These are phyloP conservation scores for Drosophila malerkotliana DNA, from an alignment of 1,140 invertebrate species.

Conservation along the genomic window DNA sequence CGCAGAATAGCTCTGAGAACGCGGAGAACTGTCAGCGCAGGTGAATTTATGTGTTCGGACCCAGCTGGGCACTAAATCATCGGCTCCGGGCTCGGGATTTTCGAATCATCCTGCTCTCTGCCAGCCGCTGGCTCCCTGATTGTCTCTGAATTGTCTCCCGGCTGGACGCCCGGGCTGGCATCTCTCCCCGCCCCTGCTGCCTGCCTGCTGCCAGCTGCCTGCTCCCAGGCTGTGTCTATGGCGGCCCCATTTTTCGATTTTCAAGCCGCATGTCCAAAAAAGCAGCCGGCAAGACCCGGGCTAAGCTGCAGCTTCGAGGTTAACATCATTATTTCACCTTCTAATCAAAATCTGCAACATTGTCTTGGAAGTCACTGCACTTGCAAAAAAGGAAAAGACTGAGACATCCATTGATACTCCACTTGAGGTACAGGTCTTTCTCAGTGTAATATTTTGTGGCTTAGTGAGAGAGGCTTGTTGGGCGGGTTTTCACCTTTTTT, in stretches of 20 bases:
- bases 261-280: slow-evolving; percentile 32
- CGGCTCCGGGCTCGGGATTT: slow-evolving; percentile 23
- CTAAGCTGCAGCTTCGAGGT: slow-evolving; percentile 45
- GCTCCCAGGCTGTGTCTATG: slow-evolving; percentile 59
- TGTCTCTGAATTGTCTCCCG: slow-evolving; percentile 18
- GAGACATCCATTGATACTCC: neutral
- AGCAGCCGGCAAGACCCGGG: slow-evolving; percentile 51
- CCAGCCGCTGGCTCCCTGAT: slow-evolving; percentile 35
- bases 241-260: slow-evolving; percentile 58
- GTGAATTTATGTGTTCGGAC: slow-evolving; percentile 76
- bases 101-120: slow-evolving; percentile 23
- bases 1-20: slow-evolving; percentile 15
- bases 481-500: slow-evolving; percentile 12
- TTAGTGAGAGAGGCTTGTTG: slow-evolving; percentile 8
- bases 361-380: slow-evolving; percentile 22
- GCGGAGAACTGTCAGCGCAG: slow-evolving; percentile 68
- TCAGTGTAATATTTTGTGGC: slow-evolving; percentile 22
- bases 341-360: slow-evolving; percentile 78
- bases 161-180: slow-evolving; percentile 1
- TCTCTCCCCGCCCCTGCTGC: neutral
- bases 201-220: neutral
- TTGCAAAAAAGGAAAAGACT: slow-evolving; percentile 7
- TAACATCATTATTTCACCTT: slow-evolving; percentile 83
- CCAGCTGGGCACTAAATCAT: slow-evolving; percentile 81
- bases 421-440: neutral